These are phyloP conservation scores for Popillia japonica DNA, from an alignment of 1,140 invertebrate genomes.

Conservation along the genomic window DNA sequence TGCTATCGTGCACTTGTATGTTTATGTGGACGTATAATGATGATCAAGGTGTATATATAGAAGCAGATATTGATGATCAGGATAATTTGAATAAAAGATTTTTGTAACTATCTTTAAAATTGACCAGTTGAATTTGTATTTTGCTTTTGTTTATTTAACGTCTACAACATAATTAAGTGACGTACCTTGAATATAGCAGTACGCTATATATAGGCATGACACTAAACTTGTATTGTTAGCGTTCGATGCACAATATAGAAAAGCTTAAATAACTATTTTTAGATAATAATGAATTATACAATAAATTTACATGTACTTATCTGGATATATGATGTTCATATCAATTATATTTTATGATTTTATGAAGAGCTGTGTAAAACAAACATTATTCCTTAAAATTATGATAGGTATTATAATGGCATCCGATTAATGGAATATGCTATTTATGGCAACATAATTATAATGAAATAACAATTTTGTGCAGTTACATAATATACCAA, in stretches of 20 bases:
- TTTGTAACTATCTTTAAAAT: conserved; percentile 11
- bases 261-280: neutral
- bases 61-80: conserved; percentile 23
- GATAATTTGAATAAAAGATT: conserved; percentile 6
- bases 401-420: too few species aligned
- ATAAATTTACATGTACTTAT: conserved; percentile 6
- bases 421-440: too few species aligned
- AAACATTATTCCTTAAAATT: neutral
- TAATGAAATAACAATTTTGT: too few species aligned
- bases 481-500: too few species aligned
- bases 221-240: conserved; percentile 27
- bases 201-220: conserved; percentile 26
- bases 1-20: neutral
- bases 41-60: neutral
- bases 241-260: neutral
- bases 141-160: conserved; percentile 26
- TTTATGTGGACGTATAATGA: neutral
- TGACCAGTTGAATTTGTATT: neutral
- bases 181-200: conserved; percentile 25
- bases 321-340: neutral
- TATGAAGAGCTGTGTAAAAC: neutral
- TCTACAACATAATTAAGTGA: conserved; percentile 21
- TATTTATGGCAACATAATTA: too few species aligned
- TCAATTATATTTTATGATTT: neutral
- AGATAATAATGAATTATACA: conserved; percentile 17